Percentiles rank a stretch among this genome's conserved stretches.
These are phyloP conservation scores for Plectropomus leopardus DNA, from an alignment of 2,113 vertebrate genomes.

Conservation along the genomic window DNA sequence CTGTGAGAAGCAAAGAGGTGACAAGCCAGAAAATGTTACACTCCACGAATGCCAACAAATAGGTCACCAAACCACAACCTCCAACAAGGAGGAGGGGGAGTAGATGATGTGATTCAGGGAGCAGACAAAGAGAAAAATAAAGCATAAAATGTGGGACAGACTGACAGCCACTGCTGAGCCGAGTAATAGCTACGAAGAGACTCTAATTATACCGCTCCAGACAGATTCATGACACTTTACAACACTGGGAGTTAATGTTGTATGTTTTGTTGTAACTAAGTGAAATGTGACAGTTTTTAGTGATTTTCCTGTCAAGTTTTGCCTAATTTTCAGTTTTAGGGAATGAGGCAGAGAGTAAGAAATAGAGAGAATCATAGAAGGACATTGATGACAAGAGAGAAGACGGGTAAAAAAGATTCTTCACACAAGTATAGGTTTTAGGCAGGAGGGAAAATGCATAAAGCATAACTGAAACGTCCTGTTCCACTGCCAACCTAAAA, in stretches of 20 bases:
- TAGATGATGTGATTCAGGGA: slow-evolving; percentile 30
- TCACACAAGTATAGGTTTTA: slow-evolving; percentile 44
- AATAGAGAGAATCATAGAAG: slow-evolving; percentile 25
- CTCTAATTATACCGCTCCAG: slow-evolving; percentile 40
- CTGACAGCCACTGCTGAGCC: slow-evolving; percentile 44
- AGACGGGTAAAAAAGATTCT: slow-evolving; percentile 6
- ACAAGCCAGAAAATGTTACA: slow-evolving; percentile 54
- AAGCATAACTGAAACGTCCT: slow-evolving; percentile 49
- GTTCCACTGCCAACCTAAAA: slow-evolving; percentile 67
- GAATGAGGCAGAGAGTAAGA: background rate
- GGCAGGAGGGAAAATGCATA: slow-evolving; percentile 31
- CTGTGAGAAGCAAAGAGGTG: slow-evolving; percentile 46
- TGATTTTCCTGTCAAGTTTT: slow-evolving; percentile 3
- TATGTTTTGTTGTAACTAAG: slow-evolving; percentile 23
- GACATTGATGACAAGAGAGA: slow-evolving; percentile 24
- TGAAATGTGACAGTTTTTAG: slow-evolving; percentile 18
- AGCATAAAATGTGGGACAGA: slow-evolving; percentile 23
- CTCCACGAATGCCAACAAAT: slow-evolving; percentile 53
- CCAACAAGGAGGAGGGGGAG: slow-evolving; percentile 1
- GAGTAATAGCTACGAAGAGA: slow-evolving; percentile 18
- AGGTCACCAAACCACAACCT: slow-evolving; percentile 66
- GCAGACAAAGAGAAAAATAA: slow-evolving; percentile 29
- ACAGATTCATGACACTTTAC: slow-evolving; percentile 38
- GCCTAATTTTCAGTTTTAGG: slow-evolving; percentile 23
- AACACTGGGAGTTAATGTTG: slow-evolving; percentile 7